Base-by-base conservation (phyloP, 2,888 invertebrate genomes). In the Eupithecia subumbrata region DNA sequence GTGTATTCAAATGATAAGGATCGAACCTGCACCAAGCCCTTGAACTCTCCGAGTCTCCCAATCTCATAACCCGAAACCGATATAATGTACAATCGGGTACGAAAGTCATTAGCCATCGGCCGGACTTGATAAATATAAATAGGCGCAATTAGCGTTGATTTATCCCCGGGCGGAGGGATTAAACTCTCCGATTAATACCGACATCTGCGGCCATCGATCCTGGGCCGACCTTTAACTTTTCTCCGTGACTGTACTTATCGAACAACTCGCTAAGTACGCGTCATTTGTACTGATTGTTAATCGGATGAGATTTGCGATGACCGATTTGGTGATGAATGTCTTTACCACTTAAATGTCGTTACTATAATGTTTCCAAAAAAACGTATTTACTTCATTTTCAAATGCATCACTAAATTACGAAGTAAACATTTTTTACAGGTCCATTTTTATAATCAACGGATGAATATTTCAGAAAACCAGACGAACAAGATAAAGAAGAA, bases 131-230 rank as follows among this genome's bases (percentile, higher is more conserved):
- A 91, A 92, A 92, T 92, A 92, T 91, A 92, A 92, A 92, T 92
- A 90, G 92, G 85, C 82, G 86, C 91, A 92, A 92, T 93, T 92
- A 92, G 86, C 86, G 86, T 83, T 91, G 92, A 93, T 93, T 91
- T 92, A 93, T 92, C 83, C 84, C 85, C 90, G 86, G 90, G 86
- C 87, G 87, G 90, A 85, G 87, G 91, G 91, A 91, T 91, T 92
- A 90, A 91, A 92, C 89, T 89, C 89, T 84, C 84, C 92, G 91
- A 93, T 93, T 93, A 92, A 92, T 92, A 88, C 87, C 89, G 91
- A 91, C 92, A 92, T 92, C 92, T 92, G 91, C 87, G 89, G 85
- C 92, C 87, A 92, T 92, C 93, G 90, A 92, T 92, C 91, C 86
- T 87, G 82, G 79, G 83, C 80, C 88, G 92, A 92, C 92, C 93